Evolutionary conservation across 2,888 invertebrate species (phyloP), one percentile per base, ranked within the genome.

Genomic region (Watsonalla binaria): DNA sequence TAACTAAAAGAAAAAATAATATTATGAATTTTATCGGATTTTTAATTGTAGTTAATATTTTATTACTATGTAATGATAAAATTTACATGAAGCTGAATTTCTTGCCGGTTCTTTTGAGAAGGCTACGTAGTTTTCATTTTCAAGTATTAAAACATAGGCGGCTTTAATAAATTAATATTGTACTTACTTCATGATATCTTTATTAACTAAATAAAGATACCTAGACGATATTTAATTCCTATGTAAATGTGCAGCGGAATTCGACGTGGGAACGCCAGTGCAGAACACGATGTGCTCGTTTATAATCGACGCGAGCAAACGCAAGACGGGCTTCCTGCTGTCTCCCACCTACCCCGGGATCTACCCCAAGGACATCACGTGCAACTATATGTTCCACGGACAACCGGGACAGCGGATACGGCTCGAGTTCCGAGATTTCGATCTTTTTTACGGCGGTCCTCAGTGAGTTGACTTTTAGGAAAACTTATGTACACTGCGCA

Each of bases 271-370:
- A 66, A 95, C 96, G 61, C 96, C 96, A 69, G 94, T 96, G 65
- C 95, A 96, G 66, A 95, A 95, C 78, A 94, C 95, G 58, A 93
- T 96, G 72, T 99, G 98, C 92, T 96, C 96, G 80, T 97, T 96
- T 91, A 94, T 94, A 78, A 95, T 98, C 78, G 94, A 96, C 78
- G 94, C 94, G 63, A 92, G 92, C 73, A 93, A 93, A 83, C 92
- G 92, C 82, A 94, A 94, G 77, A 95, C 94, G 62, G 99, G 99
- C 53, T 93, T 94, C 77, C 95, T 99, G 75, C 92, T 98, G 76
- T 98, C 99, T 57, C 99, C 99, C 60, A 99, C 99, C 60, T 99
- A 99, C 92, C 99, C 99, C 60, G 99, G 99, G 68, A 96, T 98
- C 75, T 99, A 99, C 92, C 99, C 99, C 67, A 99, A 99, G 92